Evolutionary conservation across 2,113 vertebrate genomes (phyloP).

Genomic region (Gulo gulo): DNA sequence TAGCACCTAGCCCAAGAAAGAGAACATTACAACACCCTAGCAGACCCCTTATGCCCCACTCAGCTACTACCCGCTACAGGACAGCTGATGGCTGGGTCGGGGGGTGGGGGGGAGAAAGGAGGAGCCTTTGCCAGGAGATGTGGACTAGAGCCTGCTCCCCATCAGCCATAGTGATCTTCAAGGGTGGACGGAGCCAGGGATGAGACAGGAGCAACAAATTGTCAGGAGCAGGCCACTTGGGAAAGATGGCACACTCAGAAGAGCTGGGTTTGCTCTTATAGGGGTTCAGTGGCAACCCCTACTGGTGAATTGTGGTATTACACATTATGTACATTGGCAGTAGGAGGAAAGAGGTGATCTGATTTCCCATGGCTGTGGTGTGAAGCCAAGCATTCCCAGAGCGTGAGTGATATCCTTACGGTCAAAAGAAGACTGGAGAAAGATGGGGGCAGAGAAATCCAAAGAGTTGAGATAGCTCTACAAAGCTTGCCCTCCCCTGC

Average conservation of each 20-base stretch:
- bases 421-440: not conserved
- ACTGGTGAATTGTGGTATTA: not conserved
- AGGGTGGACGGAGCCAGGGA: not conserved
- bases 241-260: not conserved
- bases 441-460: not conserved
- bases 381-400: not conserved
- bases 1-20: not conserved
- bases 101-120: not conserved
- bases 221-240: not conserved
- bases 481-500: not conserved
- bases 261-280: not conserved
- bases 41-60: not conserved
- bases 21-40: not conserved
- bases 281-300: not conserved
- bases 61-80: not conserved
- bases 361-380: not conserved
- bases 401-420: not conserved
- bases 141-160: not conserved
- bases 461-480: not conserved
- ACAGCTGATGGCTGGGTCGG: not conserved
- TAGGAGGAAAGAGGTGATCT: fast-evolving
- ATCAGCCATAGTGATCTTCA: not conserved
- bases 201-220: not conserved
- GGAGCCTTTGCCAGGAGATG: not conserved
- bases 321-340: not conserved